Conservation (phyloP, 2,888 invertebrate species). For the Deilephila elpenor region DNA sequence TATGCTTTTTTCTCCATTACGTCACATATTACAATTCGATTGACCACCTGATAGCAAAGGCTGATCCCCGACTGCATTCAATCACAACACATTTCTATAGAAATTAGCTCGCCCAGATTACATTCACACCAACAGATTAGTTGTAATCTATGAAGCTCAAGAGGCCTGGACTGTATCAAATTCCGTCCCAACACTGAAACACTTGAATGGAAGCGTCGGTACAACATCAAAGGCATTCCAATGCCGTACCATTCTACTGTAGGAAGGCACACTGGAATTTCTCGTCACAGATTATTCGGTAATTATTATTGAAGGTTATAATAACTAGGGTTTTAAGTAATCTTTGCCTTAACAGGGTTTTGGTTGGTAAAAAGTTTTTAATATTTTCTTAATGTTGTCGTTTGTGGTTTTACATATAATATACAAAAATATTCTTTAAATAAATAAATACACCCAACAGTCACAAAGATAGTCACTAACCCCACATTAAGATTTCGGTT, state of each 20-base stretch:
- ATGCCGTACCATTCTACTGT: no score
- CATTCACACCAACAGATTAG: not conserved
- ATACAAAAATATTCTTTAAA: no score
- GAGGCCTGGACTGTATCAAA: not conserved
- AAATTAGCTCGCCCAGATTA: not conserved
- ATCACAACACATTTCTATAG: no score
- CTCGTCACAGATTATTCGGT: conserved; percentile 10
- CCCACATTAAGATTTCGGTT: no score
- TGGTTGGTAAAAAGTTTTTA: not conserved
- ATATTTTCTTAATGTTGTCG: no score
- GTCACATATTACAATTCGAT: no score
- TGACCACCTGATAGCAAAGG: no score
- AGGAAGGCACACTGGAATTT: conserved; percentile 9
- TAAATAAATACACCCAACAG: no score
- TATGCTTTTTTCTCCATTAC: no score
- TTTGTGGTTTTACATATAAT: no score
- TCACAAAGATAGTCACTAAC: no score
- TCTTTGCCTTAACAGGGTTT: not conserved
- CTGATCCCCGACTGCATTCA: no score
- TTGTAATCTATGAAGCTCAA: not conserved
- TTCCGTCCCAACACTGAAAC: not conserved
- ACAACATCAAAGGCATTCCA: conserved; percentile 23
- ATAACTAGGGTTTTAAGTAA: not conserved
- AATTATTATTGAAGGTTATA: not conserved
- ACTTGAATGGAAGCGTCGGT: conserved; percentile 14